Evolutionary conservation across 2,888 invertebrate genomes (phyloP), one percentile per base, ranked within the genome.

Genomic region (Rhagophthalmus giganteus): DNA sequence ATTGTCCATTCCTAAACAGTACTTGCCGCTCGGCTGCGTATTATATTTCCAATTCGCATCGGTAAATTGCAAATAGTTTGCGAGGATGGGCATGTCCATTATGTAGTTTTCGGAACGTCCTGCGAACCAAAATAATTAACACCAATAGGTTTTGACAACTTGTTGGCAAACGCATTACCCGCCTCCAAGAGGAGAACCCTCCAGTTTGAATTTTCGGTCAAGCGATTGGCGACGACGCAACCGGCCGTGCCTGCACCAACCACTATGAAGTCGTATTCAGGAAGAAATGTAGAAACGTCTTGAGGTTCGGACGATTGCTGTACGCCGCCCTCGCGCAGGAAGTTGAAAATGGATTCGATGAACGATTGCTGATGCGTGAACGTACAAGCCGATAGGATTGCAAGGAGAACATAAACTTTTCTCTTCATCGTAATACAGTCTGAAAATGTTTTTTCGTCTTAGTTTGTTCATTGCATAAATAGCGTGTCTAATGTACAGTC

Each of bases 191-290:
- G 76, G 4, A 90, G 72, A 0, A 87, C 79, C 54, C 81, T 83
- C 81, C 85, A 85, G 7, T 83, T 75, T 0, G 82, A 78, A 56
- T 86, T 79, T 74, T 89, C 90, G 1, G 84, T 80, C 2, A 91
- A 73, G 26, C 90, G 78, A 51, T 86, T 86, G 0, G 90, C 90
- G 3, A 90, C 51, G 0, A 85, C 82, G 54, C 90, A 87, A 1
- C 90, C 90, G 0, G 90, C 88, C 0, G 88, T 88, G 1, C 90
- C 90, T 0, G 88, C 90, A 1, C 90, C 90, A 2, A 90, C 83
- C 10, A 88, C 74, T 37, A 89, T 84, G 60, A 88, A 92, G 67
- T 89, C 90, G 63, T 87, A 89, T 66, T 85, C 83, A 6, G 77
- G 71, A 1, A 80, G 71, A 16, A 81, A 61, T 14, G 68, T 71